Percentiles rank a stretch among this genome's conserved stretches.
Conservation (phyloP, 2,113 vertebrate genomes). For the Mionectes macconnelli region DNA sequence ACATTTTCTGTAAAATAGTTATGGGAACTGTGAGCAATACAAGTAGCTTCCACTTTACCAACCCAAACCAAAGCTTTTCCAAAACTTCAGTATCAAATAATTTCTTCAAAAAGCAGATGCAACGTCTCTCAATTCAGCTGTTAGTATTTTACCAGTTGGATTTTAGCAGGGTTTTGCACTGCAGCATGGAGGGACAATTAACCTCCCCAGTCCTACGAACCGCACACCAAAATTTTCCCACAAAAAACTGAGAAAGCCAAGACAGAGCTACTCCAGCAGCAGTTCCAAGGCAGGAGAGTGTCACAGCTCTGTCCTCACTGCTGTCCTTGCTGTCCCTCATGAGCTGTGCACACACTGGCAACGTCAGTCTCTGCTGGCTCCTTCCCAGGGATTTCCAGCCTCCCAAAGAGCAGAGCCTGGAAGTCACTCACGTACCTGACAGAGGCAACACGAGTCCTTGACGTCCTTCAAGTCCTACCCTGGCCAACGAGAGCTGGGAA, state of each 20-base stretch:
- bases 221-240: not conserved
- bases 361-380: slow-evolving; percentile 2
- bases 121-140: not conserved
- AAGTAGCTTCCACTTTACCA: not conserved
- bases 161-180: not conserved
- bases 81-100: not conserved
- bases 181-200: not conserved
- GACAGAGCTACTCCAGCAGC: not conserved
- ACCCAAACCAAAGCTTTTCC: not conserved
- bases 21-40: not conserved
- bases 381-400: not conserved
- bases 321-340: not conserved
- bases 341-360: not conserved
- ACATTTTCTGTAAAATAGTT: not conserved
- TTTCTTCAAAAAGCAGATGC: not conserved
- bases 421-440: not conserved
- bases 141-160: not conserved
- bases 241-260: not conserved
- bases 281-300: not conserved
- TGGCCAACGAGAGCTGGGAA: not conserved
- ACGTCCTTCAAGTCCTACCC: not conserved
- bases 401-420: not conserved
- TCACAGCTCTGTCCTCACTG: not conserved
- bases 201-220: not conserved
- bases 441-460: not conserved